Evolutionary conservation across 2,113 vertebrate genomes (phyloP).

Genomic region (Octodon degus): DNA sequence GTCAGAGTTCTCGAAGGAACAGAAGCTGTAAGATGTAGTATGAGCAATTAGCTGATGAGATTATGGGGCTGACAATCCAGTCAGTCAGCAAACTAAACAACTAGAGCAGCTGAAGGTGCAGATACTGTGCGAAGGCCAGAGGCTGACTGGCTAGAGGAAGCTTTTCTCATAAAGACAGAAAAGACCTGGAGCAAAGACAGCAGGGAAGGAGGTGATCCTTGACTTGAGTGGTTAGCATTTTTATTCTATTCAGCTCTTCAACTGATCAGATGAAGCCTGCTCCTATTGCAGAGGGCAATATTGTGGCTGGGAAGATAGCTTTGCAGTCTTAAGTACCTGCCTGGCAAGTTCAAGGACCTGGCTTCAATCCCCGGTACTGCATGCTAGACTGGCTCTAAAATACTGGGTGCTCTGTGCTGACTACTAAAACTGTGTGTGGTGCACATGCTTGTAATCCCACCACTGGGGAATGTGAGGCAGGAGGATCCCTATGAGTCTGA

Average conservation of each 20-base stretch:
- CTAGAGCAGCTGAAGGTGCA: neutral
- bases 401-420: too few relatives aligned
- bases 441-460: too few relatives aligned
- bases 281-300: neutral
- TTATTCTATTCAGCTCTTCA: neutral
- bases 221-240: neutral
- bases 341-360: too few relatives aligned
- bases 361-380: too few relatives aligned
- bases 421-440: too few relatives aligned
- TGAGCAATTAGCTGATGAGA: neutral
- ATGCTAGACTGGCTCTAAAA: too few relatives aligned
- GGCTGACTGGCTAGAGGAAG: neutral
- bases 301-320: too few relatives aligned
- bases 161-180: neutral
- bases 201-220: neutral
- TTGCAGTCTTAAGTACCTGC: too few relatives aligned
- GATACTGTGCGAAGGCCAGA: neutral
- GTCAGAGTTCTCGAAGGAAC: neutral
- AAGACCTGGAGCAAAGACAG: neutral
- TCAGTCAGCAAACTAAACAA: neutral
- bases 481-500: too few relatives aligned
- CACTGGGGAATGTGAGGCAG: too few relatives aligned
- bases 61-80: neutral
- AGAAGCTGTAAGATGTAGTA: neutral
- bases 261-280: neutral